Base-by-base conservation (phyloP, 2,797 vertebrate species). In the Myripristis jacobus region DNA sequence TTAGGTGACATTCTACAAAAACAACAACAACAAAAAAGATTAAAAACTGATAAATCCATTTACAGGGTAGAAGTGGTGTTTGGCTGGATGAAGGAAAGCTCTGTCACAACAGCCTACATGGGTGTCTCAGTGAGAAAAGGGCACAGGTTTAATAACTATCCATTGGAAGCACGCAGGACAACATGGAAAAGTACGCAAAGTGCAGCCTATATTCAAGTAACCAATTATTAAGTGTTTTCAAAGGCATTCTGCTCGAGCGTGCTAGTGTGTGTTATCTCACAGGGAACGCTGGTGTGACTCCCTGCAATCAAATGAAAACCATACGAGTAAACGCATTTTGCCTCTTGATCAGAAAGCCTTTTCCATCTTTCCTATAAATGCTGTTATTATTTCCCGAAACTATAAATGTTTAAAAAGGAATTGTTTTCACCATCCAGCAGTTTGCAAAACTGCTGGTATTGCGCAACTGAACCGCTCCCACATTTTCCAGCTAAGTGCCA, bases 401-500 rank as follows among this genome's bases (percentile, higher is more conserved):
- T 41, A 41, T 41, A 3, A 41, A 3, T 4, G 12, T 12, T 41
- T 41, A 3, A 41, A 11, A 36, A 9, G 9, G n/a, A n/a, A 36
- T 31, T 31, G 4, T 31, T 31, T 31, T 8, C 31, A 31, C 31
- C 8, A n/a, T n/a, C n/a, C n/a, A n/a, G n/a, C n/a, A n/a, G 60
- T 59, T 59, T 59, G 51, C 65, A 16, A 21, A 19, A 11, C 31
- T 46, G 52, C 1, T 25, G 50, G 13, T 25, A 27, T 66, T 66
- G 41, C 51, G 31, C 55, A 64, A 79, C 36, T 12, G 54, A 62
- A 66, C 55, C 48, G 21, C 63, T 68, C 52, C 65, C 60, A 36
- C 50, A 52, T 34, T 31, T 29, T 29, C 52, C 53, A 16, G 55
- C 22, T 57, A 10, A 43, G 27, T 11, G 41, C 52, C 67, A 38